Conservation (phyloP, 2,888 invertebrate species). For the Tromatobia lineatoria region DNA sequence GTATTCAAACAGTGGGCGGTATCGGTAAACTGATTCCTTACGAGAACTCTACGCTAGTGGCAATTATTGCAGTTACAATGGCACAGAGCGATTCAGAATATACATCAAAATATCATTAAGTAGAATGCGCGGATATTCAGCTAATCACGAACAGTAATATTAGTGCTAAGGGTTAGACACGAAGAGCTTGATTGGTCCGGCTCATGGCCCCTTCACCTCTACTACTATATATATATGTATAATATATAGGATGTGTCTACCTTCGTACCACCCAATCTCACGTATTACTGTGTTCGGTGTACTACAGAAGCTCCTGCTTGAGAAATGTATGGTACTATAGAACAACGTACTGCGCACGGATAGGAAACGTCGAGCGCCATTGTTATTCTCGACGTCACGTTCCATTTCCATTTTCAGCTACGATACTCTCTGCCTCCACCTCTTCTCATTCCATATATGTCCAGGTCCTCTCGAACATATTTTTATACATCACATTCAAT, state of each 20-base stretch:
- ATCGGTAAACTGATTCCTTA: slow-evolving; percentile 38
- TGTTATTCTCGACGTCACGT: slow-evolving; percentile 49
- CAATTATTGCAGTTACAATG: slow-evolving; percentile 60
- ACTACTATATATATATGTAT: neutral
- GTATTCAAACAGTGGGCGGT: slow-evolving; percentile 3
- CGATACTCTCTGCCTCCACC: slow-evolving; percentile 30
- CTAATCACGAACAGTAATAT: slow-evolving; percentile 79
- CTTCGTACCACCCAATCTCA: slow-evolving; percentile 32
- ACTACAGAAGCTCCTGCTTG: slow-evolving; percentile 19
- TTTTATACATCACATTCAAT: slow-evolving; percentile 34
- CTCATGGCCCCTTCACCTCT: slow-evolving; percentile 50
- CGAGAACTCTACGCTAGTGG: slow-evolving; percentile 25
- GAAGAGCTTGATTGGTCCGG: slow-evolving; percentile 75
- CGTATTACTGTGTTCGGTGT: slow-evolving; percentile 38
- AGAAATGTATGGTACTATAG: slow-evolving; percentile 6
- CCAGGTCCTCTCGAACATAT: slow-evolving; percentile 46
- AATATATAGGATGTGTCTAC: slow-evolving; percentile 5
- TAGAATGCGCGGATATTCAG: slow-evolving; percentile 69
- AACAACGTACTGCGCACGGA: slow-evolving; percentile 27
- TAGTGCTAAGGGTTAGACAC: slow-evolving; percentile 76
- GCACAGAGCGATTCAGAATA: neutral
- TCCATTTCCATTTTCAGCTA: slow-evolving; percentile 50
- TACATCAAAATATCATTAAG: slow-evolving; percentile 51
- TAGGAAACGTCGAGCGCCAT: slow-evolving; percentile 47
- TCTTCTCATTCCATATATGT: slow-evolving; percentile 20